Base-by-base conservation (phyloP, 1,140 invertebrate genomes). In the Macrotrachela quadricornifera region DNA sequence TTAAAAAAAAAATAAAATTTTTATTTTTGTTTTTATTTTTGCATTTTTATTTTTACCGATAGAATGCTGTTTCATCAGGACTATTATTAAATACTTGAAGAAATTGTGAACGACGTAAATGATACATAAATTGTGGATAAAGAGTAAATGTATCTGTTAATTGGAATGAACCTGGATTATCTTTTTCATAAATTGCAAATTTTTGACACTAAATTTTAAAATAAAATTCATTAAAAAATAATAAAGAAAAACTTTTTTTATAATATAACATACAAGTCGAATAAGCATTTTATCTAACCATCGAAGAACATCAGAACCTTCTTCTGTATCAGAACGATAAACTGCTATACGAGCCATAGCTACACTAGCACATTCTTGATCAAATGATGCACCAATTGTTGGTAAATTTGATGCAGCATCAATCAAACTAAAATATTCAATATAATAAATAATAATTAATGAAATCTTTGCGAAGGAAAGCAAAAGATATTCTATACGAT, bases 11-110 rank as follows among this genome's bases (percentile, higher is more conserved):
- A 36, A 41, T 10, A 9, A 15, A 16, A 17, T n/a, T 43, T 10
- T 50, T 45, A 55, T n/a, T n/a, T n/a, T n/a, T n/a, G n/a, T n/a
- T n/a, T n/a, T n/a, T n/a, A n/a, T n/a, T n/a, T n/a, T n/a, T n/a
- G n/a, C n/a, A n/a, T 30, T 30, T 30, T 30, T 30, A 4, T 30
- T 48, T 57, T 50, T 64, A 84, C 82, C 86, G 80, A 66, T 99
- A 99, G 72, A 92, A 99, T 52, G 88, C 90, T 30, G 94, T 97
- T 77, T 99, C 94, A 73, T 99, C 94, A 1, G 94, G 94, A 49
- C 88, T 95, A 74, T 99, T 99, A 70, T 99, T 99, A 70, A 99
- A 99, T n/a, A 99, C 92, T 77, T 99, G 94, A 57, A 99, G 75
- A 72, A 99, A 99, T 71, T 96, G 92, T 43, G 92, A 97, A 57